These are phyloP conservation scores for Brachionus koreanus DNA, from an alignment of 1,140 invertebrate genomes.

Conservation along the genomic window DNA sequence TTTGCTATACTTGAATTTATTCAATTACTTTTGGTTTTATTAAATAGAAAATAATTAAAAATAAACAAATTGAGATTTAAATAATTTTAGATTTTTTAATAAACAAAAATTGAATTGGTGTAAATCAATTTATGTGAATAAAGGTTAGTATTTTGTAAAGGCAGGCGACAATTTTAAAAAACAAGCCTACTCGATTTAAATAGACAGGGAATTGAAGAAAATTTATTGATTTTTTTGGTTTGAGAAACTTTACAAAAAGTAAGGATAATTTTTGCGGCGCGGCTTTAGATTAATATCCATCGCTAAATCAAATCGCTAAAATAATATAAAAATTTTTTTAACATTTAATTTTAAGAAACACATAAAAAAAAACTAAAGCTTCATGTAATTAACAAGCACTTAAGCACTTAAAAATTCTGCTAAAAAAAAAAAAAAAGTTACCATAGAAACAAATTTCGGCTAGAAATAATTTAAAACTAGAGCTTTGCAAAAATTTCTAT, in stretches of 20 bases:
- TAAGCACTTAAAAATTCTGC: slow-evolving; percentile 3
- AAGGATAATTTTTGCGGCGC: background rate
- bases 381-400: slow-evolving; percentile 33
- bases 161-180: background rate
- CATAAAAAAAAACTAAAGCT: background rate
- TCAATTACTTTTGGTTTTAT: no score
- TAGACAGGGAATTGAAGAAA: no score
- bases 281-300: background rate
- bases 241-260: background rate
- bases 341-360: background rate
- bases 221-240: background rate
- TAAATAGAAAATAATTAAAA: no score
- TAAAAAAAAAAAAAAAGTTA: background rate
- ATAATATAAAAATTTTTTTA: background rate
- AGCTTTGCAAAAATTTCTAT: background rate
- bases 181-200: no score
- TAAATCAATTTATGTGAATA: background rate
- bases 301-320: background rate
- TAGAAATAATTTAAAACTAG: background rate
- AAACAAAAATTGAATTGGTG: background rate
- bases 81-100: background rate
- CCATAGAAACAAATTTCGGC: background rate
- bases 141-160: background rate
- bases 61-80: background rate
- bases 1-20: no score